Conservation (phyloP, 1,140 invertebrate genomes). For the fruit fly (Drosophila melanogaster) region Release_6_plus_ISO1_MT NT_033779.5:18767001-18767500, state of each 20-base stretch:
- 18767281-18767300: neutral
- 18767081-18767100: constrained; percentile 84
- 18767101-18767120: constrained; percentile 81
- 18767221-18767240: constrained; percentile 13
- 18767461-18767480: constrained; percentile 60
- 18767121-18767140: constrained; percentile 77
- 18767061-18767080: constrained; percentile 83
- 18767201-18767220: constrained; percentile 37
- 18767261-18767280: too few relatives aligned
- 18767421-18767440: constrained; percentile 47
- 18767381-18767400: neutral
- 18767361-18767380: too few relatives aligned
- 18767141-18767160: constrained; percentile 25
- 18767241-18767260: constrained; percentile 1
- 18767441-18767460: constrained; percentile 75
- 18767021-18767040: constrained; percentile 4
- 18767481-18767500: constrained; percentile 16
- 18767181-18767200: constrained; percentile 46
- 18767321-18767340: neutral
- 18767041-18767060: constrained; percentile 59
- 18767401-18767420: constrained; percentile 13
- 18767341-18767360: too few relatives aligned
- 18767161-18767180: constrained; percentile 3
- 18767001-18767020: neutral
- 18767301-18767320: neutral